Evolutionary conservation across 2,888 invertebrate genomes (phyloP), one percentile per base, ranked within the genome.

Genomic region (Augochlorella aurata): DNA sequence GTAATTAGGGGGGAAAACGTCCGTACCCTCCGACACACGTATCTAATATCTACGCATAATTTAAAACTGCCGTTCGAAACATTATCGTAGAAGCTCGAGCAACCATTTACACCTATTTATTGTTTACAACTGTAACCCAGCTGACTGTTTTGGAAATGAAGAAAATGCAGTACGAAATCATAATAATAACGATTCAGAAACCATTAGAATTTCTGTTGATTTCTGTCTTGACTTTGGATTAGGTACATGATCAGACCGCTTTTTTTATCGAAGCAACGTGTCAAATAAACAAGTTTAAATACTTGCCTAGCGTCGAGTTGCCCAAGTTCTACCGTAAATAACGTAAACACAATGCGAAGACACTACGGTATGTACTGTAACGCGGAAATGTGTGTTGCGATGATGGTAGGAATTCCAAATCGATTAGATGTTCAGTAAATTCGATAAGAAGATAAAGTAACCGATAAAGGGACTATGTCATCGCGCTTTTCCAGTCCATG

Each of bases 1-100:
- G 79, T 83, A 88, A 88, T 87, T 85, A 87, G 77, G 77, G 79
- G 81, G 79, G 81, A 84, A 83, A 85, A 79, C 67, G 63, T 73
- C 50, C 52, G 52, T 3, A 54, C 18, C 68, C 63, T 44, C 63
- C 45, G 54, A 54, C 54, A 54, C 54, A 18, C n/a, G 63, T 18
- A 38, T 63, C 63, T 63, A 38, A 63, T 63, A 38, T n/a, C 38
- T 38, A 63, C 63, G 63, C 38, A 9, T 63, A 38, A 10, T 63
- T 63, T 2, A 38, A 63, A 63, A 18, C 3, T 16, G 18, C 44
- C 10, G 29, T 63, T 44, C 63, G 38, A 38, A 18, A 18, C 63
- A 29, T 63, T 63, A 38, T 38, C 29, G 38, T 63, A 63, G 63
- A n/a, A 38, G 18, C n/a, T 38, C 18, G 18, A 8, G 18, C n/a